phyloP scores from a whole-genome alignment of 1,140 invertebrate genomes.

The Bombus haemorrhoidalis region DNA sequence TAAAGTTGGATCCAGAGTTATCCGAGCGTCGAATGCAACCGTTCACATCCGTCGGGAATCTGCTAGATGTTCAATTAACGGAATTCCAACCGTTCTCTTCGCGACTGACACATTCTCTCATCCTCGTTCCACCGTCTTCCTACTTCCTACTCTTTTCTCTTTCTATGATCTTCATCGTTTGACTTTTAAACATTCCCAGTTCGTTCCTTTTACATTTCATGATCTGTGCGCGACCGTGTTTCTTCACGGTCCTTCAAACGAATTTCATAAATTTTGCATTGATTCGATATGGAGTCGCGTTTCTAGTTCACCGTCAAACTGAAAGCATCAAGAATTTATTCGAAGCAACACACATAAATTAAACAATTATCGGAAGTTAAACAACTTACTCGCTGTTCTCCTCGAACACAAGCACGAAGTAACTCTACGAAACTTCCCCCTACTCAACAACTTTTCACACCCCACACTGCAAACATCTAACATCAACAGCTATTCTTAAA shows the following conservation, averaged over 20 bases:
- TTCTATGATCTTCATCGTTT: neutral
- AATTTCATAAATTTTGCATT: too few species aligned
- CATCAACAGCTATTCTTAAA: neutral
- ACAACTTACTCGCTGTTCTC: neutral
- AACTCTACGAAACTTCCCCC: neutral
- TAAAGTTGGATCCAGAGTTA: conserved; percentile 68
- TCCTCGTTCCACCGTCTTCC: neutral
- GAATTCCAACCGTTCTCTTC: conserved; percentile 62
- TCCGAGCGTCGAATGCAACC: conserved; percentile 64
- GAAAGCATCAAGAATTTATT: neutral
- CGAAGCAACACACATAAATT: neutral
- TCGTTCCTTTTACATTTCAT: too few species aligned
- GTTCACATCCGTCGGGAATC: conserved; percentile 63
- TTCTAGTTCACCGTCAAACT: neutral
- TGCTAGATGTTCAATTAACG: conserved; percentile 67
- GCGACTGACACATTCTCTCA: conserved; percentile 50
- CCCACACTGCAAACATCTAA: neutral
- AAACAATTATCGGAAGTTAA: neutral
- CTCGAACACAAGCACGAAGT: neutral
- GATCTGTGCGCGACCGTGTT: too few species aligned
- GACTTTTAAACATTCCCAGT: neutral
- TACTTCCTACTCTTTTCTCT: neutral
- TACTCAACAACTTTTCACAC: neutral
- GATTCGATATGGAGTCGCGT: too few species aligned
- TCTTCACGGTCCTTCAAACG: too few species aligned